These are phyloP conservation scores for Lepeophtheirus nordmannii DNA, from an alignment of 2,888 invertebrate species.

Conservation along the genomic window DNA sequence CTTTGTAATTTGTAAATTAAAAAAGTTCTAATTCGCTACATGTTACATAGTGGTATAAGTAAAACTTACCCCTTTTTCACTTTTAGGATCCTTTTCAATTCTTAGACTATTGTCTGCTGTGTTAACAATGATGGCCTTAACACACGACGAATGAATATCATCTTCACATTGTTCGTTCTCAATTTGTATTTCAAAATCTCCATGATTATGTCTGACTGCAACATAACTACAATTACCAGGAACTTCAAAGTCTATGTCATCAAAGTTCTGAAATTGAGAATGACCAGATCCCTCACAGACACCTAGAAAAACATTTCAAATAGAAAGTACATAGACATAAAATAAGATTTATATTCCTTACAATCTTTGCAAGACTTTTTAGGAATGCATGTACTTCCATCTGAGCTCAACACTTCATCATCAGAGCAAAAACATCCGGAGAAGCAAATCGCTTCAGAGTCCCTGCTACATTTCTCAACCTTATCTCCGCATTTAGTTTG, in stretches of 20 bases:
- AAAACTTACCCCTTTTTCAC: not conserved
- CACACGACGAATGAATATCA: not conserved
- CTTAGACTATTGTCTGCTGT: not conserved
- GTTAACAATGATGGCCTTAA: not conserved
- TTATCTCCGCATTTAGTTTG: conserved; percentile 10
- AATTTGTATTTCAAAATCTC: conserved; percentile 5
- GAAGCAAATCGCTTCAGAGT: not conserved
- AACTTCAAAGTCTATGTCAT: not conserved
- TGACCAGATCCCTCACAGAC: not conserved
- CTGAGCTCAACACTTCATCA: not conserved
- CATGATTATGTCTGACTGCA: conserved; percentile 2
- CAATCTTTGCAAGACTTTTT: conserved; percentile 1
- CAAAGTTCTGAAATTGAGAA: conserved; percentile 7
- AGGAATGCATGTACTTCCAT: not conserved
- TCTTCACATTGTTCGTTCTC: not conserved
- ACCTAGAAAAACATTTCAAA: not conserved
- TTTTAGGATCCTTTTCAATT: not conserved
- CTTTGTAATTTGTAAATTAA: too few species aligned
- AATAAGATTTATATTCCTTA: not conserved
- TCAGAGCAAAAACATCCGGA: not conserved
- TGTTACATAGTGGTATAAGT: not conserved
- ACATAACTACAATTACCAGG: conserved; percentile 7
- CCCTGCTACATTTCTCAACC: not conserved
- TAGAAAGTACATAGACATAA: not conserved
- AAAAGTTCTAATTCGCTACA: too few species aligned